Percentiles rank a stretch among this genome's conserved stretches.
Conservation (phyloP, 2,113 vertebrate species). For the Ivindomyrus marchei region DNA sequence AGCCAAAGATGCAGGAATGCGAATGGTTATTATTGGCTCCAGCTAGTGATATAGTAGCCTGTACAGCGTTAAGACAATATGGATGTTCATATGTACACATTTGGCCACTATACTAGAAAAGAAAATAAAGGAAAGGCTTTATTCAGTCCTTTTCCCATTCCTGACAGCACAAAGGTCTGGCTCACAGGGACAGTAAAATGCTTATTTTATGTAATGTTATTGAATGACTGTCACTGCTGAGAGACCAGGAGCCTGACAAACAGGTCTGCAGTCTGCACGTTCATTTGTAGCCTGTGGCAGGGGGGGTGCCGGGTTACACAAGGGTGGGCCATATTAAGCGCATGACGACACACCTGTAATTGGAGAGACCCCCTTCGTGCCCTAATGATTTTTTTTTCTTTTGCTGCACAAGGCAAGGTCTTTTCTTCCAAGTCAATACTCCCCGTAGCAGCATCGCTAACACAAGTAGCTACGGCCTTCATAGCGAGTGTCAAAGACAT, state of each 20-base stretch:
- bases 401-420: not conserved
- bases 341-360: conserved; percentile 12
- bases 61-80: not conserved
- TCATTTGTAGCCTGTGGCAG: not conserved
- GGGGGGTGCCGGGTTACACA: not conserved
- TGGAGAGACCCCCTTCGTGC: not conserved
- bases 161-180: not conserved
- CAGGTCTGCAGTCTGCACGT: not conserved
- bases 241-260: not conserved
- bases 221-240: not conserved
- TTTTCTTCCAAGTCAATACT: not conserved
- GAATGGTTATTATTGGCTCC: not conserved
- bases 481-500: conserved; percentile 9
- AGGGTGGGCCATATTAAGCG: not conserved
- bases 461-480: not conserved
- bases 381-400: not conserved
- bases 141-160: not conserved
- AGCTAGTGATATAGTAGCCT: not conserved
- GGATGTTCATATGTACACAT: not conserved
- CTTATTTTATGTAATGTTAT: not conserved
- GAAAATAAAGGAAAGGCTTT: not conserved
- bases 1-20: not conserved
- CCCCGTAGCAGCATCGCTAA: not conserved
- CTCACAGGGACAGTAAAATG: not conserved
- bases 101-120: not conserved